phyloP scores from a whole-genome alignment of 2,113 vertebrate species.

The Mixornis gularis region DNA sequence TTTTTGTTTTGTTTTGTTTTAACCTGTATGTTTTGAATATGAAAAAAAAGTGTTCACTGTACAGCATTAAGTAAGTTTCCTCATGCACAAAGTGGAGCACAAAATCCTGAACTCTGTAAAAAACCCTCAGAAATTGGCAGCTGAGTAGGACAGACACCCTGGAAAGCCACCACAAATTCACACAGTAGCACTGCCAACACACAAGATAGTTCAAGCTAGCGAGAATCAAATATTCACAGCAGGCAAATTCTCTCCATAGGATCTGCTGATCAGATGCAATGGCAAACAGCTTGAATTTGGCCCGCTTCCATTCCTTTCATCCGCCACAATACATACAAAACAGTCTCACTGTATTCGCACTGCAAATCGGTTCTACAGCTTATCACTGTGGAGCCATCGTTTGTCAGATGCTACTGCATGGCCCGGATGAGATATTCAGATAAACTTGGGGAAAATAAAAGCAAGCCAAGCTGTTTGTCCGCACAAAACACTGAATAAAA shows the following conservation, averaged over 20 bases:
- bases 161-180: slow-evolving; percentile 30
- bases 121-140: background rate
- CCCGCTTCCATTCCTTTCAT: slow-evolving; percentile 28
- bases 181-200: background rate
- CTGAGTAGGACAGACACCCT: slow-evolving; percentile 15
- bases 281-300: slow-evolving; percentile 36
- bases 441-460: slow-evolving; percentile 42
- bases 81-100: background rate
- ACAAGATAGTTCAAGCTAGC: background rate
- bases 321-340: slow-evolving; percentile 4
- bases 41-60: background rate
- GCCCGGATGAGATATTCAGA: slow-evolving; percentile 45
- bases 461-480: background rate
- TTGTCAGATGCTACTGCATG: background rate
- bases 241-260: slow-evolving; percentile 62
- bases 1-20: background rate
- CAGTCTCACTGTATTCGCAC: slow-evolving; percentile 8
- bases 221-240: slow-evolving; percentile 56
- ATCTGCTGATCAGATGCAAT: slow-evolving; percentile 62
- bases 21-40: background rate
- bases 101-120: background rate
- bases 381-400: background rate
- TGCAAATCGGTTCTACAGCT: background rate
- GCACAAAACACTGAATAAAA: background rate
- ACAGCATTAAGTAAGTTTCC: background rate